These are phyloP conservation scores for Phragmatobia fuliginosa DNA, from an alignment of 2,888 invertebrate species.

Conservation along the genomic window DNA sequence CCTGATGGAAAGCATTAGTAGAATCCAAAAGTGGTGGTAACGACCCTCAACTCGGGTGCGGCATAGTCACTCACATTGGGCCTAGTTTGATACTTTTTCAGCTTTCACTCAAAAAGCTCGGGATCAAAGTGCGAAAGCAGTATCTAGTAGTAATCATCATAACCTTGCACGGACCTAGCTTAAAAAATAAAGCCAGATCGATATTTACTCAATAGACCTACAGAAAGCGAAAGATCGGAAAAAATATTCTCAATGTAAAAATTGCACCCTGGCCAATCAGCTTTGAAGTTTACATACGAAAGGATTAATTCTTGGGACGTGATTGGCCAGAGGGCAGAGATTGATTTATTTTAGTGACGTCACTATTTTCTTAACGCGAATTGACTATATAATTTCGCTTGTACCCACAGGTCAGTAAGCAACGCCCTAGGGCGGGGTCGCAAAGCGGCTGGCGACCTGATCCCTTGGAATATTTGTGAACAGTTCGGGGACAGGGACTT, in stretches of 20 bases:
- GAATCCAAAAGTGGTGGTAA: no score
- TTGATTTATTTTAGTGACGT: not conserved
- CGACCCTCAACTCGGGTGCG: no score
- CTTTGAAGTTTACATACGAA: not conserved
- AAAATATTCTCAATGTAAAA: not conserved
- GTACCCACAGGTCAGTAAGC: constrained; percentile 86
- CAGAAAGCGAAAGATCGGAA: no score
- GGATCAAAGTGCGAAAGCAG: no score
- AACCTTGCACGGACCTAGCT: no score
- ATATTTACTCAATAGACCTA: no score
- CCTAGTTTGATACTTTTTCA: no score
- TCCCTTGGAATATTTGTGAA: constrained; percentile 99
- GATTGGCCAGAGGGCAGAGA: not conserved
- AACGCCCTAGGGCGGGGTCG: constrained; percentile 94
- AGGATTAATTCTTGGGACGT: not conserved
- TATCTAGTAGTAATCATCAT: no score
- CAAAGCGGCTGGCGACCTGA: constrained; percentile 97
- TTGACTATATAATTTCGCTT: constrained; percentile 3
- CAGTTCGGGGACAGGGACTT: constrained; percentile 98
- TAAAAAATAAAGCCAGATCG: no score
- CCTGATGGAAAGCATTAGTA: no score
- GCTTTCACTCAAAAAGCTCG: no score
- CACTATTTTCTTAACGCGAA: not conserved
- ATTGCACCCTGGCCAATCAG: not conserved
- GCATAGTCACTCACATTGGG: no score